phyloP scores from a whole-genome alignment of 2,113 vertebrate species.

The Archilochus colubris region DNA sequence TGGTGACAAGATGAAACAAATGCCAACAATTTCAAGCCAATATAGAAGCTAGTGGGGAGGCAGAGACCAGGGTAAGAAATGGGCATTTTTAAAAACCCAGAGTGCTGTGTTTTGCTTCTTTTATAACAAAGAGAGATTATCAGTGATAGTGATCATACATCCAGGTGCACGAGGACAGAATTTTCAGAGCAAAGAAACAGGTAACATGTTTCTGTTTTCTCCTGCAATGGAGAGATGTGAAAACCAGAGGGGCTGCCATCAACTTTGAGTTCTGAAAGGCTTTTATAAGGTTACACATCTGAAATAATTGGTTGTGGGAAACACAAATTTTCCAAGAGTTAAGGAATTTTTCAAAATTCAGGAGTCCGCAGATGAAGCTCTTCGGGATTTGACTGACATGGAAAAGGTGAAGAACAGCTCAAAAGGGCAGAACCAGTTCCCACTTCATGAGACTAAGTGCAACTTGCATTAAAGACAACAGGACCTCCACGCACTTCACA shows the following conservation, averaged over 20 bases:
- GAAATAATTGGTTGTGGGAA: neutral
- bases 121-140: neutral
- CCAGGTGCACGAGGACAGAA: neutral
- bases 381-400: neutral
- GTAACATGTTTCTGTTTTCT: neutral
- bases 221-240: neutral
- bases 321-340: neutral
- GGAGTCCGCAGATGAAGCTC: neutral
- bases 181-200: neutral
- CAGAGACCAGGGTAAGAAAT: neutral
- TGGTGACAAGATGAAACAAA: neutral
- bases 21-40: neutral
- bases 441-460: neutral
- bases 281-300: neutral
- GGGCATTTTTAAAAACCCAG: neutral
- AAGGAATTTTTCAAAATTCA: neutral
- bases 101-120: neutral
- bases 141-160: neutral
- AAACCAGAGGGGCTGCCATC: neutral
- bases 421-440: neutral
- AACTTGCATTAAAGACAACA: neutral
- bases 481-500: neutral
- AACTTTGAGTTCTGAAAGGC: constrained; percentile 7
- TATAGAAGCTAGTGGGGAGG: neutral
- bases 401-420: neutral